Evolutionary conservation across 2,888 invertebrate species (phyloP).

Genomic region (Agonopterix heracliana): DNA sequence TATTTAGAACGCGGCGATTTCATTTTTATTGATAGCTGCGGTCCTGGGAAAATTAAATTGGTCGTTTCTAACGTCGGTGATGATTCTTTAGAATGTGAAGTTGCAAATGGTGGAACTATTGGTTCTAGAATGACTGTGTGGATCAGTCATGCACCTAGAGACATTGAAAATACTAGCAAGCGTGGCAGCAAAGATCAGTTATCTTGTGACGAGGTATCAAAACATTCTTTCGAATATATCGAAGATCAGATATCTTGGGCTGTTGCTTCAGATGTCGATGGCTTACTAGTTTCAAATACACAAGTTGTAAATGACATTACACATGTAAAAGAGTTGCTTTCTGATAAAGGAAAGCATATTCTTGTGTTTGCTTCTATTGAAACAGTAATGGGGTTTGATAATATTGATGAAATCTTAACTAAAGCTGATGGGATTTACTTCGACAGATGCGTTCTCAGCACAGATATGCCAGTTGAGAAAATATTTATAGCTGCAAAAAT

Average conservation of each 20-base stretch:
- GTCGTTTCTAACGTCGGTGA: conserved; percentile 52
- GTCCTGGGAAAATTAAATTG: conserved; percentile 52
- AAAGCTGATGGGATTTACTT: conserved; percentile 92
- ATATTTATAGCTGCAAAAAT: conserved; percentile 92
- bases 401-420: conserved; percentile 83
- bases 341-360: conserved; percentile 61
- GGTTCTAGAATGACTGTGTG: conserved; percentile 70
- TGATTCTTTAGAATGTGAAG: conserved; percentile 67
- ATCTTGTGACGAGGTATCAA: conserved; percentile 73
- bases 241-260: conserved; percentile 66
- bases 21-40: conserved; percentile 63
- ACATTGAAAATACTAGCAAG: conserved; percentile 43
- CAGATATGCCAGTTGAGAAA: conserved; percentile 91
- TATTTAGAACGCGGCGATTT: conserved; percentile 68
- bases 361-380: conserved; percentile 60
- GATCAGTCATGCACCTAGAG: conserved; percentile 67
- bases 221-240: conserved; percentile 82
- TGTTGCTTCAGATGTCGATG: conserved; percentile 57
- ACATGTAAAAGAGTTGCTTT: conserved; percentile 40
- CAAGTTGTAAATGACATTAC: conserved; percentile 47
- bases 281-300: conserved; percentile 49
- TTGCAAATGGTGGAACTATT: conserved; percentile 71
- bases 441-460: conserved; percentile 89
- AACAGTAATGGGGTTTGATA: conserved; percentile 47
- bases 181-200: conserved; percentile 56